Conservation (phyloP, 23 tunicate genomes). For the Botrylloides violaceus region DNA sequence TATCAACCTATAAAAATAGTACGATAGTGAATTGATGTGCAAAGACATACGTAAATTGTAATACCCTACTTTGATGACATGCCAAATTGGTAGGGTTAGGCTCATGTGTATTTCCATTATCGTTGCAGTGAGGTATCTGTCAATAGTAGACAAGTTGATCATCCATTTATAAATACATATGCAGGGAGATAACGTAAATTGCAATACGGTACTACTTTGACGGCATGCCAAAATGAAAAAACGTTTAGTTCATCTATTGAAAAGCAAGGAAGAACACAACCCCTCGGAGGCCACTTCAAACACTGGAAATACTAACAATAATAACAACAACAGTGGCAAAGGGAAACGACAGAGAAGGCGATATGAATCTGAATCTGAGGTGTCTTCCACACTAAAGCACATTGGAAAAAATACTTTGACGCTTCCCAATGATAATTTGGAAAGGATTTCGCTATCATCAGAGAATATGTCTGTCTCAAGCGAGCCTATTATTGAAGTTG, state of each 20-base stretch:
- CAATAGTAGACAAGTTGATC: no score
- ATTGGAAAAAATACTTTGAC: not conserved
- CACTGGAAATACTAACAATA: not conserved
- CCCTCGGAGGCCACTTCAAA: not conserved
- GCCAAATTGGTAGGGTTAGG: no score
- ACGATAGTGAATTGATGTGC: no score
- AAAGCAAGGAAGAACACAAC: constrained; percentile 3
- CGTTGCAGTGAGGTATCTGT: no score
- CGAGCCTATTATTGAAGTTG: not conserved
- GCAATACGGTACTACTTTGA: no score
- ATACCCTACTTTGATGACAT: no score
- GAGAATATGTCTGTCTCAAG: not conserved
- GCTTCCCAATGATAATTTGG: not conserved
- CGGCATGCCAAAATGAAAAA: no score
- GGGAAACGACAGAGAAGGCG: not conserved
- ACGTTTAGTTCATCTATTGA: constrained; percentile 1
- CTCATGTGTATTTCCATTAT: no score
- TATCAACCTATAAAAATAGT: no score
- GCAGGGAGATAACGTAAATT: no score
- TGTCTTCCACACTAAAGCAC: not conserved
- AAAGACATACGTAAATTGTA: no score
- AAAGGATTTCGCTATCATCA: not conserved
- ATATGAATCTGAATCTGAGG: constrained; percentile 12
- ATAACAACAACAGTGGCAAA: not conserved
- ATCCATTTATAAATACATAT: no score